Conservation (phyloP, 53 echinoderm and acorn worm genomes). For the Paracentrotus lividus region DNA sequence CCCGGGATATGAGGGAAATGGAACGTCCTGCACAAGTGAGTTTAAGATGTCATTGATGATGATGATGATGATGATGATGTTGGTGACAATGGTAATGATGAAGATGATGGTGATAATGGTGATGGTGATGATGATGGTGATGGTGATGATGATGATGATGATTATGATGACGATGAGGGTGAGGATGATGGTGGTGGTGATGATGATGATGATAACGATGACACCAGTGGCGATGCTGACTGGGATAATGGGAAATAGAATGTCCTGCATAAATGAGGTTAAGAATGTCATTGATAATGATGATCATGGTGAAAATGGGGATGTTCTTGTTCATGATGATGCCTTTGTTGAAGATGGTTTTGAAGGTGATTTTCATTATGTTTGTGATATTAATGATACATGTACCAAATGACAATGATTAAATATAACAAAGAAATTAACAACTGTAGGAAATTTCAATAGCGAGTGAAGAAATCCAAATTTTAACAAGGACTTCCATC, state of each 20-base stretch:
- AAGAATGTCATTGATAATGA: neutral
- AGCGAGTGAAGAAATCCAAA: neutral
- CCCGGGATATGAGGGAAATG: constrained; percentile 74
- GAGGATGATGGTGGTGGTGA: constrained; percentile 2
- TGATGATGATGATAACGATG: constrained; percentile 32
- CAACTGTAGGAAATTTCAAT: neutral
- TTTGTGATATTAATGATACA: constrained; percentile 20
- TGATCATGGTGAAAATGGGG: neutral
- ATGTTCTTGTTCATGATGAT: neutral
- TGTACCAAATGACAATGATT: constrained; percentile 18
- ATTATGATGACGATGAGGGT: neutral
- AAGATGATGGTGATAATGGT: constrained; percentile 19
- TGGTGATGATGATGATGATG: neutral
- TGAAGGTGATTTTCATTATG: constrained; percentile 23
- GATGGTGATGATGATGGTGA: neutral
- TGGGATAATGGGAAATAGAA: neutral
- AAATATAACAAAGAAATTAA: neutral
- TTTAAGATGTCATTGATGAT: neutral
- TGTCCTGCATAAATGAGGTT: too few species aligned
- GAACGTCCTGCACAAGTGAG: constrained; percentile 72
- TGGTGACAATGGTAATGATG: neutral
- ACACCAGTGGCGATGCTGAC: neutral
- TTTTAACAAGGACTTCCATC: neutral
- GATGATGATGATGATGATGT: neutral
- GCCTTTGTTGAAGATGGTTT: neutral